These are phyloP conservation scores for Saxidomus purpurata DNA, from an alignment of 1,140 invertebrate genomes.

Conservation along the genomic window DNA sequence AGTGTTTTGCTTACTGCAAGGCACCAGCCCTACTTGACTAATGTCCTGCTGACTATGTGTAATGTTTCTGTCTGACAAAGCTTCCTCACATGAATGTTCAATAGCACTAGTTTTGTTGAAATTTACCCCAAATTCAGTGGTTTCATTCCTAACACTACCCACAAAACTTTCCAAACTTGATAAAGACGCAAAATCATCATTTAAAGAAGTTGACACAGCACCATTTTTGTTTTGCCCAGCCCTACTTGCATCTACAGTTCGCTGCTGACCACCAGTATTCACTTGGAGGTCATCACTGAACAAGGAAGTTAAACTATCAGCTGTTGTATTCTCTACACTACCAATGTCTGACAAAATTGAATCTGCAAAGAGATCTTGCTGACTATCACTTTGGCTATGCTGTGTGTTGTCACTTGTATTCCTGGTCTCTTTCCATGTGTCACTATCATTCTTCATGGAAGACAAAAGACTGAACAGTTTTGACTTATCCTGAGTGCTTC, in stretches of 20 bases:
- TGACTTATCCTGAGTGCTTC: constrained; percentile 13
- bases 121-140: constrained; percentile 63
- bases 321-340: constrained; percentile 15
- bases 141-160: constrained; percentile 60
- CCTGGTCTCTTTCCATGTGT: neutral
- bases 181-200: constrained; percentile 41
- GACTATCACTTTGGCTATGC: constrained; percentile 51
- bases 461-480: constrained; percentile 41
- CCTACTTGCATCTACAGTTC: neutral
- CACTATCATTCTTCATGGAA: neutral
- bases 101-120: constrained; percentile 33
- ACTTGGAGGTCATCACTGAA: constrained; percentile 43
- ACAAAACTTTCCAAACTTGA: constrained; percentile 65
- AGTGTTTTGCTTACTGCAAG: neutral
- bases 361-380: constrained; percentile 63
- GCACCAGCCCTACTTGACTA: neutral
- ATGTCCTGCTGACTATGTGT: neutral
- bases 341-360: constrained; percentile 30
- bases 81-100: neutral
- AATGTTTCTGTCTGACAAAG: neutral
- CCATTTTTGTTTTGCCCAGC: neutral
- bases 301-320: constrained; percentile 47
- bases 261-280: neutral
- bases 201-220: neutral
- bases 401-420: neutral